These are phyloP conservation scores for Euspilapteryx auroguttella DNA, from an alignment of 2,888 invertebrate genomes.

Conservation along the genomic window DNA sequence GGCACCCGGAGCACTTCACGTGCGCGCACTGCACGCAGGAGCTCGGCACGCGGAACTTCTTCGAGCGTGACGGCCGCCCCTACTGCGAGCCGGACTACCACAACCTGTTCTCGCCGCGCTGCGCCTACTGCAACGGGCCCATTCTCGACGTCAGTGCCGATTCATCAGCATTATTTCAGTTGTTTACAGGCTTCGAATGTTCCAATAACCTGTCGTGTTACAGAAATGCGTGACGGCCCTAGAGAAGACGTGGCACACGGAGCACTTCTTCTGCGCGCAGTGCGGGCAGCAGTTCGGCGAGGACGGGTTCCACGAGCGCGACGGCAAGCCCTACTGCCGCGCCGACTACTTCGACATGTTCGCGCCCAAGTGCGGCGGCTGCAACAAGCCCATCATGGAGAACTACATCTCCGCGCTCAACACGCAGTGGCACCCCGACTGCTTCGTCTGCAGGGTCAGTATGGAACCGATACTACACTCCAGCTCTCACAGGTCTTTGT, in stretches of 20 bases:
- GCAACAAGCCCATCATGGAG: constrained; percentile 94
- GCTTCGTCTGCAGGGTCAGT: constrained; percentile 98
- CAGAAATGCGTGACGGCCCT: constrained; percentile 98
- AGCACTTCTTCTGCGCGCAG: constrained; percentile 98
- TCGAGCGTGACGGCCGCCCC: constrained; percentile 94
- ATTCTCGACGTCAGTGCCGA: constrained; percentile 90
- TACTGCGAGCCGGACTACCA: constrained; percentile 99
- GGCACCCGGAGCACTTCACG: constrained; percentile 99
- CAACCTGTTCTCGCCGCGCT: constrained; percentile 96
- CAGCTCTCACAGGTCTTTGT: constrained; percentile 2
- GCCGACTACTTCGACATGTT: constrained; percentile 97
- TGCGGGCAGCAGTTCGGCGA: constrained; percentile 97
- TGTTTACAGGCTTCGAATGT: background rate
- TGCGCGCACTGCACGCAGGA: constrained; percentile 97
- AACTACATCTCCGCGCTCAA: constrained; percentile 97
- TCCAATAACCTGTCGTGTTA: constrained; percentile 21
- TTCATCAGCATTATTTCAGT: background rate
- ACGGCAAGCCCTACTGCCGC: constrained; percentile 94
- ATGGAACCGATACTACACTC: no score
- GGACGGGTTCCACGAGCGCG: constrained; percentile 96
- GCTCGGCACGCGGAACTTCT: constrained; percentile 96
- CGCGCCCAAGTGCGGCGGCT: constrained; percentile 97
- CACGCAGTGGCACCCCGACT: constrained; percentile 98
- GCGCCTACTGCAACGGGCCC: constrained; percentile 98
- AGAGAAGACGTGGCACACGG: constrained; percentile 98